Evolutionary conservation across 1,140 invertebrate genomes (phyloP).

Genomic region (Drosophila trapezifrons): DNA sequence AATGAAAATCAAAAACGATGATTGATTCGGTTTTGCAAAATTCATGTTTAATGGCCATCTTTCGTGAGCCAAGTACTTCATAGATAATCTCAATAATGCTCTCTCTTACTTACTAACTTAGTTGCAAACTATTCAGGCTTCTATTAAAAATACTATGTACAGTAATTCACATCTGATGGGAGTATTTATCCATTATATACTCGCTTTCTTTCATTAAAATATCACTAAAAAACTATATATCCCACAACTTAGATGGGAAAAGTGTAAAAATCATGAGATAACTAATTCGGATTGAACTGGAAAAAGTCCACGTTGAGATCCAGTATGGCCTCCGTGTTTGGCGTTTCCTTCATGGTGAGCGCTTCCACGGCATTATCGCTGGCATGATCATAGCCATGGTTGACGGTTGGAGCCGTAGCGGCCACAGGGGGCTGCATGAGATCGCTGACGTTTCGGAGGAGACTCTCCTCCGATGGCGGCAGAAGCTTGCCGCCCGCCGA

Average conservation of each 20-base stretch:
- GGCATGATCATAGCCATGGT: constrained; percentile 77
- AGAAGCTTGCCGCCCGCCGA: constrained; percentile 77
- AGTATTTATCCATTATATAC: neutral
- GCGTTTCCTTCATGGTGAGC: constrained; percentile 72
- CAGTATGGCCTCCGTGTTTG: constrained; percentile 55
- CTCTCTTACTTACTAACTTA: too few species aligned
- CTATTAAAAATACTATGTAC: neutral
- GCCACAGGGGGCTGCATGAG: constrained; percentile 72
- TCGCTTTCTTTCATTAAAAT: neutral
- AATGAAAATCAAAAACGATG: neutral
- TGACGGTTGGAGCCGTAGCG: constrained; percentile 45
- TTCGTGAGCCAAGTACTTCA: constrained; percentile 15
- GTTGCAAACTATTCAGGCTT: too few species aligned
- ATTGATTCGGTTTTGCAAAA: neutral
- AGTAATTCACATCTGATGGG: neutral
- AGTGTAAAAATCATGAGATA: too few species aligned
- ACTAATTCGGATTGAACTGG: constrained; percentile 78
- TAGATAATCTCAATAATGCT: constrained; percentile 15
- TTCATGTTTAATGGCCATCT: constrained; percentile 27
- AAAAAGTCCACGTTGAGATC: constrained; percentile 82
- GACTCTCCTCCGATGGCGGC: constrained; percentile 79
- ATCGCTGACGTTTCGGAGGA: constrained; percentile 75
- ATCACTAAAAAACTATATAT: neutral
- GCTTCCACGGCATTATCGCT: constrained; percentile 83
- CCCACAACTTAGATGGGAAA: neutral